A percentile compares a stretch with the other conserved stretches of the same genome.
phyloP scores from a whole-genome alignment of 2,113 vertebrate species.

The Antechinus flavipes region DNA sequence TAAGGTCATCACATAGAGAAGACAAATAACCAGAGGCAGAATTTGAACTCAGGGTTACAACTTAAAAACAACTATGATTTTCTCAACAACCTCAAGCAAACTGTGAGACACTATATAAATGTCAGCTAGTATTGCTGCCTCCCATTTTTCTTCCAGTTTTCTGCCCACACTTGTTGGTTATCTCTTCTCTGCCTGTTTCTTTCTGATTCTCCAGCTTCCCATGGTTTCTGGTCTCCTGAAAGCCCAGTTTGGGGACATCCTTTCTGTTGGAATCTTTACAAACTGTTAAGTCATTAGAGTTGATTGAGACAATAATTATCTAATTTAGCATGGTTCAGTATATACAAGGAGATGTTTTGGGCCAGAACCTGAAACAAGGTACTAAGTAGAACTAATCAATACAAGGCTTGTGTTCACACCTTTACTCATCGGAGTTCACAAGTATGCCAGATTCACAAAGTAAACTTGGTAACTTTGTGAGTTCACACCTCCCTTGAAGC shows the following conservation, averaged over 20 bases:
- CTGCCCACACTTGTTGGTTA: not conserved
- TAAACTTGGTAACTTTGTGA: too few relatives aligned
- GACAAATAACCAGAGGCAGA: not conserved
- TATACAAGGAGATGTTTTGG: too few relatives aligned
- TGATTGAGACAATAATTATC: too few relatives aligned
- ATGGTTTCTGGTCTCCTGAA: not conserved
- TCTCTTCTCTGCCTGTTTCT: not conserved
- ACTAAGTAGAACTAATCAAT: too few relatives aligned
- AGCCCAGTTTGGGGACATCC: not conserved
- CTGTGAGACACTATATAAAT: not conserved
- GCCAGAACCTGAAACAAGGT: too few relatives aligned
- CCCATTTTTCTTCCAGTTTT: not conserved
- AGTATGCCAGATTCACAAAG: too few relatives aligned
- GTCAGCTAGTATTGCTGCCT: not conserved
- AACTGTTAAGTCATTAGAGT: too few relatives aligned
- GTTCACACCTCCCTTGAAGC: too few relatives aligned
- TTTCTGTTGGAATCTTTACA: not conserved
- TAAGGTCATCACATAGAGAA: not conserved
- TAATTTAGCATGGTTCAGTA: too few relatives aligned
- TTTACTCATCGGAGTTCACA: too few relatives aligned
- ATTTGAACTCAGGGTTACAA: not conserved
- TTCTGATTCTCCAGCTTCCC: not conserved
- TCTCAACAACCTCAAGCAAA: not conserved
- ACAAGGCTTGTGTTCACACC: too few relatives aligned
- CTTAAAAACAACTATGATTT: not conserved